Evolutionary conservation across 2,888 invertebrate species (phyloP).

Genomic region (Harpalus rubripes): DNA sequence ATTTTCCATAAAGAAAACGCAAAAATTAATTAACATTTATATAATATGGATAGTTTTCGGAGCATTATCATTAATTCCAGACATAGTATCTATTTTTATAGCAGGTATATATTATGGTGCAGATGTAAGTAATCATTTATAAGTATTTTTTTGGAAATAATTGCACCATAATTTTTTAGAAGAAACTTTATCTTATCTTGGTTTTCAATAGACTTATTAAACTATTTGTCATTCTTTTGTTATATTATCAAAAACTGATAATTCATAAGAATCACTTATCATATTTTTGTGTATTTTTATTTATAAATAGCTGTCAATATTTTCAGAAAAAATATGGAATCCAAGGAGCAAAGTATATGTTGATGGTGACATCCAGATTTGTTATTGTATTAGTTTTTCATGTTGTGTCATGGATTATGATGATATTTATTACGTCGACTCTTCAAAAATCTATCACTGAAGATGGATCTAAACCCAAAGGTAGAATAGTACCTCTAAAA

Average conservation of each 20-base stretch:
- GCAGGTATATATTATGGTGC: not conserved
- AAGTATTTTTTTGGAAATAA: not conserved
- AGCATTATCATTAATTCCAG: slow-evolving; percentile 27
- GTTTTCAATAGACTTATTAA: not conserved
- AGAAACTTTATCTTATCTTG: slow-evolving; percentile 2
- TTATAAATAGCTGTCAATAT: not conserved
- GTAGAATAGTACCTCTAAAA: slow-evolving; percentile 49
- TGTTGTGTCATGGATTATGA: slow-evolving; percentile 23
- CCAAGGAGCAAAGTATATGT: slow-evolving; percentile 1
- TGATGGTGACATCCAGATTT: slow-evolving; percentile 26
- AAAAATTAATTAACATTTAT: slow-evolving; percentile 20
- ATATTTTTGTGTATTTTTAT: not conserved
- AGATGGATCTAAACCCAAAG: slow-evolving; percentile 27
- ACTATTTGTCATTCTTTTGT: not conserved
- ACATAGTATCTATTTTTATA: not conserved
- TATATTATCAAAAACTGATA: not conserved
- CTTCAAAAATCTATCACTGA: slow-evolving; percentile 3
- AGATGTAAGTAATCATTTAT: not conserved
- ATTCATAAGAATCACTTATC: not conserved
- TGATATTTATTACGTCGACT: slow-evolving; percentile 41
- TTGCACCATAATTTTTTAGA: not conserved
- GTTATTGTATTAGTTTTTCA: slow-evolving; percentile 34
- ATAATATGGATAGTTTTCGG: not conserved
- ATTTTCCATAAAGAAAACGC: slow-evolving; percentile 19
- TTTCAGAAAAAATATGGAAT: not conserved